Base-by-base conservation (phyloP, 1,140 invertebrate genomes). In the Bombus impatiens region DNA sequence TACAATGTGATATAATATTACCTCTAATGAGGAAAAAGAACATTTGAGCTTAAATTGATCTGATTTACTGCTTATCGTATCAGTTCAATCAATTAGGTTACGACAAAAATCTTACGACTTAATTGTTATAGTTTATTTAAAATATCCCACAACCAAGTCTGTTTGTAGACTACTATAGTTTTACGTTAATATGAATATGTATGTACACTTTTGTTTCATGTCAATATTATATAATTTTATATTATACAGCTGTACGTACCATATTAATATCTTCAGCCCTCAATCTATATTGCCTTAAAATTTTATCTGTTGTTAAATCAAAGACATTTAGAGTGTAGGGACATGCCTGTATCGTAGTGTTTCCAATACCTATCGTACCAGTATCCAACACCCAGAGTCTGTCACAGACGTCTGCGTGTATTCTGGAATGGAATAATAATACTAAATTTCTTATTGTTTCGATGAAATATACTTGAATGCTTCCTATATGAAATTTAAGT, bases 351-450 rank as follows among this genome's bases (percentile, higher is more conserved):
- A 96, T 96, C 3, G 97, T 97, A 4, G 96, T 97, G 85, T 97
- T 97, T 35, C 97, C 97, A 80, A 97, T 98, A 86, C 97, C 97
- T 90, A 97, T 97, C 35, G 97, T 98, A 81, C 97, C 97, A 10
- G 97, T 97, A 91, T 98, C 97, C 53, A 98, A 93, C 0, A 98
- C 97, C 97, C 97, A 98, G 0, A 98, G 95, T 83, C 97, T 95
- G 83, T 97, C 96, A 91, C 97, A 98, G 83, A 96, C 94, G 86
- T 98, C 97, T 2, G 96, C 97, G 86, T 96, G 95, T 44, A 96
- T 95, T 82, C 96, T 95, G 90, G 5, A 68, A 62, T 15, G n/a
- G 42, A 18, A 71, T 53, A 74, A 22, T 37, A 44, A n/a, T 32
- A 62, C 12, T n/a, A n/a, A 22, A 62, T 78, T 62, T 25, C 8